phyloP scores from a whole-genome alignment of 2,888 invertebrate genomes.

The Embidobia sp. region DNA sequence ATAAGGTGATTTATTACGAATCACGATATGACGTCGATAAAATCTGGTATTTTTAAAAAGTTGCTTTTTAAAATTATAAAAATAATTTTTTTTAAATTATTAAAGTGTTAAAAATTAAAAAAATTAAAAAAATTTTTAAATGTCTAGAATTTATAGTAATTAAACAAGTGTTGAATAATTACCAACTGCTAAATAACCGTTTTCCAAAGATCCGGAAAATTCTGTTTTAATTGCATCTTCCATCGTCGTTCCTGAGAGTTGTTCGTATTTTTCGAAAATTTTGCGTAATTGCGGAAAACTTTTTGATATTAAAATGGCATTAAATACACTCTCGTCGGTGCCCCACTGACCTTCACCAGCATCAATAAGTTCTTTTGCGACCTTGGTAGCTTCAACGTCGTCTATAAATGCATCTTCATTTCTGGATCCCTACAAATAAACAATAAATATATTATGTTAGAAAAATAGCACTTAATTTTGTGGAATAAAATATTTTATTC shows the following conservation, averaged over 20 bases:
- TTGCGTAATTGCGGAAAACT: constrained; percentile 87
- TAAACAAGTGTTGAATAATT: constrained; percentile 70
- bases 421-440: constrained; percentile 89
- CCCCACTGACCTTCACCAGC: constrained; percentile 89
- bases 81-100: no score
- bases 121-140: no score
- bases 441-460: no score
- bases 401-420: constrained; percentile 90
- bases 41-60: no score
- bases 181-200: constrained; percentile 90
- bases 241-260: constrained; percentile 89
- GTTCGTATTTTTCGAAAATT: constrained; percentile 88
- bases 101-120: no score
- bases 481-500: background rate
- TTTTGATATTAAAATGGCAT: constrained; percentile 91
- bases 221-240: constrained; percentile 91
- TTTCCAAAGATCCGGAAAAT: constrained; percentile 90
- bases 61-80: no score
- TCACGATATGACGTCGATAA: no score
- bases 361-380: constrained; percentile 88
- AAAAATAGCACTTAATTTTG: no score
- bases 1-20: no score
- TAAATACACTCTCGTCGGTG: constrained; percentile 94
- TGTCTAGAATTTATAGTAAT: background rate
- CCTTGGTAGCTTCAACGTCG: constrained; percentile 87